These are phyloP conservation scores for Chironomus riparius DNA, from an alignment of 2,888 invertebrate genomes.

Conservation along the genomic window DNA sequence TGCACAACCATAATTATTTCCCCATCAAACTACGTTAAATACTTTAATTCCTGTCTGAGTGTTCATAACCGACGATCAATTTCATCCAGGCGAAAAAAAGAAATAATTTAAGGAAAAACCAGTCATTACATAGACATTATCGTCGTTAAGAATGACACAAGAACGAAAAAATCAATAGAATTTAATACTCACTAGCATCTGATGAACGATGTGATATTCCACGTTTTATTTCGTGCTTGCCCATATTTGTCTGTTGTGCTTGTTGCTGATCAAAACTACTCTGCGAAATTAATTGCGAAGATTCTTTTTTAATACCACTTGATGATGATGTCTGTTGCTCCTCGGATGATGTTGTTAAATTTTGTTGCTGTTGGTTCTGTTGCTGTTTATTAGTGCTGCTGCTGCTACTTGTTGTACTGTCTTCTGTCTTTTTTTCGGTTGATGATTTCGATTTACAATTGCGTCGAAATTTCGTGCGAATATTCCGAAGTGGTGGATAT, in stretches of 20 bases:
- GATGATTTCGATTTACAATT: constrained; percentile 24
- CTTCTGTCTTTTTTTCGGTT: constrained; percentile 26
- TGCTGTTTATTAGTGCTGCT: constrained; percentile 29
- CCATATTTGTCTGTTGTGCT: constrained; percentile 33
- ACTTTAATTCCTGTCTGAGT: too few relatives aligned
- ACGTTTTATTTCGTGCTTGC: constrained; percentile 42
- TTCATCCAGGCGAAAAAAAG: too few relatives aligned
- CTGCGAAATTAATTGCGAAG: constrained; percentile 16
- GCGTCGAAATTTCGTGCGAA: constrained; percentile 35
- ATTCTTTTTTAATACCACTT: constrained; percentile 4
- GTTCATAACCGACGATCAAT: too few relatives aligned
- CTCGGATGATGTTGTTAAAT: constrained; percentile 28
- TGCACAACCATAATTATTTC: too few relatives aligned
- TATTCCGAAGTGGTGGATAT: constrained; percentile 44
- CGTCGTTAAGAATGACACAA: neutral
- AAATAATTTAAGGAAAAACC: neutral
- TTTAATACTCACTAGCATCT: constrained; percentile 30
- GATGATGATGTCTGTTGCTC: constrained; percentile 29
- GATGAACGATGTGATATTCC: constrained; percentile 33
- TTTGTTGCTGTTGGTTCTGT: constrained; percentile 28
- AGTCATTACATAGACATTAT: neutral
- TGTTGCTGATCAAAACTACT: constrained; percentile 12
- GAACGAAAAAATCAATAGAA: neutral
- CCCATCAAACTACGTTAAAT: too few relatives aligned
- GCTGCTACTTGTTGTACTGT: constrained; percentile 28